Conservation (phyloP, 2,888 invertebrate species). For the Cheilosia vulpina region DNA sequence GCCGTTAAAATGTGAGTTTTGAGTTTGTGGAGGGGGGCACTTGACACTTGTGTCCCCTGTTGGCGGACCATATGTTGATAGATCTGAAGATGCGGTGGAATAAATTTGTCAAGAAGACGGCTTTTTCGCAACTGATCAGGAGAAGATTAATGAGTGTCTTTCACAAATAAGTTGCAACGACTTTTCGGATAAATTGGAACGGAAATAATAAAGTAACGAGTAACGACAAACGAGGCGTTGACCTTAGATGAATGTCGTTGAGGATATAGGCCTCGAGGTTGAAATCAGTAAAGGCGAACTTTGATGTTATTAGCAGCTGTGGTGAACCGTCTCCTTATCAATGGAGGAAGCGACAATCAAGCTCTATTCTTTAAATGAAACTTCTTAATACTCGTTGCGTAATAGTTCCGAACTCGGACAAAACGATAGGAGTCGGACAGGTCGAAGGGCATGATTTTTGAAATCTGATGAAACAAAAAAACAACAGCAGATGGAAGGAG, state of each 20-base stretch:
- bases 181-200: not conserved
- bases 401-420: too few species aligned
- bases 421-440: too few species aligned
- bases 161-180: not conserved
- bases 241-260: not conserved
- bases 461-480: too few species aligned
- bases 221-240: not conserved
- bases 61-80: slow-evolving; percentile 48
- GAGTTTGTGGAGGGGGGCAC: slow-evolving; percentile 9
- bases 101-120: slow-evolving; percentile 51
- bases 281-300: too few species aligned
- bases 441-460: too few species aligned
- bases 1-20: not conserved
- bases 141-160: slow-evolving; percentile 33
- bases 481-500: too few species aligned
- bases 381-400: too few species aligned
- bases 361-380: too few species aligned
- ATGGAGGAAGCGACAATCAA: too few species aligned
- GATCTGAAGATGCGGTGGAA: slow-evolving; percentile 31
- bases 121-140: slow-evolving; percentile 27
- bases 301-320: too few species aligned
- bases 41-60: slow-evolving; percentile 15
- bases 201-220: not conserved
- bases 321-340: too few species aligned
- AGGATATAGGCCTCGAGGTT: not conserved